These are phyloP conservation scores for Agrochola circellaris DNA, from an alignment of 2,888 invertebrate genomes.

Conservation along the genomic window DNA sequence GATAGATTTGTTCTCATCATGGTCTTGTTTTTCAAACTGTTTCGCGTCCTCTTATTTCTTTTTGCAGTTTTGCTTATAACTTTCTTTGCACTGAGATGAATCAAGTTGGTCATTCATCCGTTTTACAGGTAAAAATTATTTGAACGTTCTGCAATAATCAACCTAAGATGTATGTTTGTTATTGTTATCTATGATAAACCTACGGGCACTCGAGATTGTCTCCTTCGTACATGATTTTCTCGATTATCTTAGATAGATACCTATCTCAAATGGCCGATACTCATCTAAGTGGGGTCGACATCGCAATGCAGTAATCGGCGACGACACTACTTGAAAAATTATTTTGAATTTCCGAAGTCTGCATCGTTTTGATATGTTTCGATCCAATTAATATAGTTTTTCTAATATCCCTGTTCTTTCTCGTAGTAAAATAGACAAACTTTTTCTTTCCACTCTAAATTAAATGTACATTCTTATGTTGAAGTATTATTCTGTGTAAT, in stretches of 20 bases:
- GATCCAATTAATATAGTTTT: slow-evolving; percentile 11
- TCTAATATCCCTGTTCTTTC: slow-evolving; percentile 25
- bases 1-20: slow-evolving; percentile 48
- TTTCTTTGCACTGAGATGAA: slow-evolving; percentile 37
- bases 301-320: not conserved
- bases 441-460: slow-evolving; percentile 34
- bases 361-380: not conserved
- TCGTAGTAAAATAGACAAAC: not conserved
- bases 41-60: slow-evolving; percentile 30
- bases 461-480: slow-evolving; percentile 45
- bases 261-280: not conserved
- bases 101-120: slow-evolving; percentile 16
- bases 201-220: not conserved
- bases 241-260: not conserved
- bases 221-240: slow-evolving; percentile 5
- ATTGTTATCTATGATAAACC: slow-evolving; percentile 20
- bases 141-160: slow-evolving; percentile 9
- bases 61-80: slow-evolving; percentile 26
- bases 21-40: slow-evolving; percentile 52
- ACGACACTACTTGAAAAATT: not conserved
- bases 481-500: slow-evolving; percentile 47
- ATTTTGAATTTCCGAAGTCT: not conserved
- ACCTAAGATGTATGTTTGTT: not conserved
- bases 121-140: not conserved
- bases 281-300: not conserved